Percentiles rank a stretch among this genome's conserved stretches.
Conservation (phyloP, 1,140 invertebrate species). For the Listronotus bonariensis region DNA sequence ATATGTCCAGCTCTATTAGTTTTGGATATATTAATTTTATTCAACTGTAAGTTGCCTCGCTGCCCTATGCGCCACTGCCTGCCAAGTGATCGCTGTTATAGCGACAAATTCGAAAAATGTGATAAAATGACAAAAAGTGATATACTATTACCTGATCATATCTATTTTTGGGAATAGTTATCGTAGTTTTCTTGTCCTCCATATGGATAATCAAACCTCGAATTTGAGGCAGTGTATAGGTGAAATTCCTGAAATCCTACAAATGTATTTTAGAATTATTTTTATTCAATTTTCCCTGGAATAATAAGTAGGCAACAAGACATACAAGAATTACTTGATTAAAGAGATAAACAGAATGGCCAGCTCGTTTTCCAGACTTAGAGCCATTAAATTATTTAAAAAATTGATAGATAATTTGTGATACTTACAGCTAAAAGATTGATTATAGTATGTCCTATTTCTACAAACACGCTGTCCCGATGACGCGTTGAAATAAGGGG, state of each 20-base stretch:
- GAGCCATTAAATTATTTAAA: not conserved
- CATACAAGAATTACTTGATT: too few relatives aligned
- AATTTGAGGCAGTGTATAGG: conserved; percentile 80
- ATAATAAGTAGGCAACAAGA: too few relatives aligned
- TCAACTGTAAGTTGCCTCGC: too few relatives aligned
- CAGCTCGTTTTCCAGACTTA: too few relatives aligned
- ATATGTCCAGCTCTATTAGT: too few relatives aligned
- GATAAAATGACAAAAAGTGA: too few relatives aligned
- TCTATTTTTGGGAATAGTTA: conserved; percentile 79
- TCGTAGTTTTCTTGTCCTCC: conserved; percentile 80
- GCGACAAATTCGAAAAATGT: too few relatives aligned
- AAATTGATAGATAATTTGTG: conserved; percentile 5
- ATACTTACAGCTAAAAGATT: conserved; percentile 73
- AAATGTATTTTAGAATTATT: not conserved
- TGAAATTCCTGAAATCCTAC: conserved; percentile 81
- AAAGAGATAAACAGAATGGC: too few relatives aligned
- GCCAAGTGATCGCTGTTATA: too few relatives aligned
- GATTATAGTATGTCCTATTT: conserved; percentile 90
- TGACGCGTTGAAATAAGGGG: conserved; percentile 80
- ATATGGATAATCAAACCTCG: conserved; percentile 81
- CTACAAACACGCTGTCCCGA: conserved; percentile 81
- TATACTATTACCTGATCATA: conserved; percentile 74
- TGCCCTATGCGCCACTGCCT: too few relatives aligned
- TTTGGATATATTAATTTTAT: too few relatives aligned
- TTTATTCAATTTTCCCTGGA: too few relatives aligned